These are phyloP conservation scores for Oscheius myriophilus DNA, from an alignment of 2,888 invertebrate genomes.

Conservation along the genomic window DNA sequence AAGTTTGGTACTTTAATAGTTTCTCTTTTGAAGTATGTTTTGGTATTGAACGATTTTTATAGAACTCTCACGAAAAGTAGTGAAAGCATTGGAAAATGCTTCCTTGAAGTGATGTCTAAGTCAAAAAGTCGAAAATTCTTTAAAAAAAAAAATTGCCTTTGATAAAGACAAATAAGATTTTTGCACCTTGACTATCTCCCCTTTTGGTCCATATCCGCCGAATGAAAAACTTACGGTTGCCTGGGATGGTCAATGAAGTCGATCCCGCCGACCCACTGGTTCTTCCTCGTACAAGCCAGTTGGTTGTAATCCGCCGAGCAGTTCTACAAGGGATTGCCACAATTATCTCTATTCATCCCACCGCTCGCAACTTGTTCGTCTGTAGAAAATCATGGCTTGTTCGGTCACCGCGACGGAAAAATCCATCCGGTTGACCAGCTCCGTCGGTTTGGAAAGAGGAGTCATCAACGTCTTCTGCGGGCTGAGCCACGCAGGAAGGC, in stretches of 20 bases:
- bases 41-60: no score
- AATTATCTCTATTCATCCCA: constrained; percentile 20
- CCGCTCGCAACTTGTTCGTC: constrained; percentile 61
- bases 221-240: constrained; percentile 61
- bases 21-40: no score
- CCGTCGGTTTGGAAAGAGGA: constrained; percentile 60
- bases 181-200: no score
- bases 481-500: constrained; percentile 65
- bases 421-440: constrained; percentile 63
- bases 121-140: no score
- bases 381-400: constrained; percentile 22
- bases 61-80: no score
- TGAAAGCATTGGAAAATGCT: no score
- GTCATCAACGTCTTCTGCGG: constrained; percentile 63
- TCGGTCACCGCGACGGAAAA: constrained; percentile 67
- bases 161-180: no score
- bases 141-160: no score
- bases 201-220: no score
- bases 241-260: constrained; percentile 68
- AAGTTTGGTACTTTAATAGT: no score
- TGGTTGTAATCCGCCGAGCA: constrained; percentile 63
- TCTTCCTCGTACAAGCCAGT: constrained; percentile 63
- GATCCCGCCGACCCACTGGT: constrained; percentile 69
- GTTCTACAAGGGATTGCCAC: constrained; percentile 51
- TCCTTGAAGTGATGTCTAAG: no score